Conservation (phyloP, 2,113 vertebrate species). For the Perca fluviatilis region DNA sequence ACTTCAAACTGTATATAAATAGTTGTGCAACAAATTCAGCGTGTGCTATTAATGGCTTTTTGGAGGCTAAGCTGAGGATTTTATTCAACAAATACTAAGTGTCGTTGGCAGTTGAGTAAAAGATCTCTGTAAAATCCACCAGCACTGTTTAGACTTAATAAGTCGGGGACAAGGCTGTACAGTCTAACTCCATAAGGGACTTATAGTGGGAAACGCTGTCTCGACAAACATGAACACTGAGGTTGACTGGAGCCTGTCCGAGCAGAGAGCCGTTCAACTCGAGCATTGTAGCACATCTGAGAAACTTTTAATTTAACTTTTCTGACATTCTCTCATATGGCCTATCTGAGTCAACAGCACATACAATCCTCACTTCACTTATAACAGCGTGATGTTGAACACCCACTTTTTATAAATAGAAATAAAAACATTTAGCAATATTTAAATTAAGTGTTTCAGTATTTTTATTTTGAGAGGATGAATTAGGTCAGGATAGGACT, state of each 20-base stretch:
- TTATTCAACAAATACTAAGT: constrained; percentile 74
- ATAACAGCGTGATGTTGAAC: neutral
- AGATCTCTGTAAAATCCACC: constrained; percentile 62
- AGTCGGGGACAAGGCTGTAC: constrained; percentile 55
- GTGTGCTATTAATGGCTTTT: constrained; percentile 68
- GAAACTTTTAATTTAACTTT: constrained; percentile 47
- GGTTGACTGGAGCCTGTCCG: constrained; percentile 3
- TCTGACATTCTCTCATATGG: neutral
- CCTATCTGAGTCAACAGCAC: constrained; percentile 5
- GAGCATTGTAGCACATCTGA: constrained; percentile 4
- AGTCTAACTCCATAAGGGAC: constrained; percentile 48
- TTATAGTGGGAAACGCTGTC: constrained; percentile 55
- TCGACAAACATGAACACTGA: constrained; percentile 48
- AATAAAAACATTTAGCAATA: neutral
- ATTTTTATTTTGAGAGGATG: neutral
- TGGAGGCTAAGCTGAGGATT: constrained; percentile 41
- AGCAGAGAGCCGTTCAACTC: constrained; percentile 2
- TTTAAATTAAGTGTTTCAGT: neutral
- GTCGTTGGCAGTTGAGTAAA: constrained; percentile 68
- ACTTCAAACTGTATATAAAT: constrained; percentile 75
- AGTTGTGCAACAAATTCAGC: constrained; percentile 73
- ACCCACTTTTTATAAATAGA: neutral
- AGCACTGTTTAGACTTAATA: constrained; percentile 64
- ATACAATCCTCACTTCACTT: neutral
- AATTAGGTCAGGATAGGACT: neutral